Evolutionary conservation across 2,113 vertebrate species (phyloP).

Genomic region (Chionis minor): DNA sequence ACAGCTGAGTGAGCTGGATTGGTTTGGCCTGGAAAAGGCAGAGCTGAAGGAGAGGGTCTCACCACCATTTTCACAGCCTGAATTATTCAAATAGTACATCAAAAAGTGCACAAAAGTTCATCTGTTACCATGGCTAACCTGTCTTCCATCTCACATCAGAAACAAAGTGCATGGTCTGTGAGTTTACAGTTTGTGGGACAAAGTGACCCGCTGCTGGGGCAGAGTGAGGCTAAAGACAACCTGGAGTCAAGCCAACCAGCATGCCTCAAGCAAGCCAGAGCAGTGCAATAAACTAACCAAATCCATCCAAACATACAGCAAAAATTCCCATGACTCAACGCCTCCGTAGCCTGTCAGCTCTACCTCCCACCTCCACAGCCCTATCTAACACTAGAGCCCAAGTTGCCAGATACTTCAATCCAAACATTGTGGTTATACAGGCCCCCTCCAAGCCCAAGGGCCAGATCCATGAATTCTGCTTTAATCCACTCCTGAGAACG

Average conservation of each 20-base stretch:
- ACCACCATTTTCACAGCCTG: not conserved
- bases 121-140: not conserved
- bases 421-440: conserved; percentile 17
- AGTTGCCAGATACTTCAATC: not conserved
- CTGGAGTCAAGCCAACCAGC: not conserved
- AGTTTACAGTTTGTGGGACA: not conserved
- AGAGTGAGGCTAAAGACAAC: not conserved
- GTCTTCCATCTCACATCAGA: not conserved
- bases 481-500: conserved; percentile 29
- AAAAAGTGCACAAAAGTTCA: not conserved
- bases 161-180: not conserved
- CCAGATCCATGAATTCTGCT: conserved; percentile 7
- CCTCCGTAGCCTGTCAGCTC: not conserved
- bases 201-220: not conserved
- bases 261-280: conserved; percentile 2
- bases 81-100: not conserved
- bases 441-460: not conserved
- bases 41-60: not conserved
- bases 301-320: conserved; percentile 33
- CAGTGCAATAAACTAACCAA: conserved; percentile 49
- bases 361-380: conserved; percentile 30
- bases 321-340: conserved; percentile 47
- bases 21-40: not conserved
- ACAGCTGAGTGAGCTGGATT: not conserved
- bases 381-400: not conserved